Percentiles rank a stretch among this genome's conserved stretches.
Evolutionary conservation across 2,797 vertebrate genomes (phyloP).

Genomic region (Liparis tanakae): DNA sequence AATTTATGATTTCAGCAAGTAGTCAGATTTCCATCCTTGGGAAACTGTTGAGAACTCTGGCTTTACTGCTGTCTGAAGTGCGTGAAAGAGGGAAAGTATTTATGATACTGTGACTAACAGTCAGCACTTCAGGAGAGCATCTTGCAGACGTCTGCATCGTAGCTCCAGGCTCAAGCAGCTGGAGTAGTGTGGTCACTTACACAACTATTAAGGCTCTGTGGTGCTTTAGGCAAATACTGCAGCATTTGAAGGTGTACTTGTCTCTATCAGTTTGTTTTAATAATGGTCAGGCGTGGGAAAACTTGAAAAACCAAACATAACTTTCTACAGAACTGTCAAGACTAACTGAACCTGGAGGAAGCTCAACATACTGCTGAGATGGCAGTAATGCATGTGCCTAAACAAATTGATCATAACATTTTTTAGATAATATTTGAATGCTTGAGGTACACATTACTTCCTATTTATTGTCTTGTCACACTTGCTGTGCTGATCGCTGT

Average conservation of each 20-base stretch:
- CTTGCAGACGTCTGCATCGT: neutral
- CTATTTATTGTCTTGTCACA: neutral
- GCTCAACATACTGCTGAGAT: neutral
- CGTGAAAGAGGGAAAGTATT: neutral
- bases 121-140: constrained; percentile 4
- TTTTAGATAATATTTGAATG: constrained; percentile 11
- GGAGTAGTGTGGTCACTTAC: neutral
- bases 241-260: neutral
- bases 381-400: neutral
- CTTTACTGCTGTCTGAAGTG: neutral
- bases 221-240: neutral
- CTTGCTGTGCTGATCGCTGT: constrained; percentile 28
- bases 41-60: neutral
- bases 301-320: neutral
- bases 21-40: neutral
- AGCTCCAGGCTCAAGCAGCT: neutral
- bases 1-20: neutral
- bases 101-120: neutral
- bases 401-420: constrained; percentile 7
- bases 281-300: neutral
- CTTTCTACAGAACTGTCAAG: neutral
- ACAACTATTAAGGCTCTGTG: neutral
- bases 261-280: neutral
- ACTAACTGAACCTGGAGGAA: neutral
- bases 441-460: constrained; percentile 17